These are phyloP conservation scores for Peromyscus californicus DNA, from an alignment of 2,113 vertebrate species.

Conservation along the genomic window DNA sequence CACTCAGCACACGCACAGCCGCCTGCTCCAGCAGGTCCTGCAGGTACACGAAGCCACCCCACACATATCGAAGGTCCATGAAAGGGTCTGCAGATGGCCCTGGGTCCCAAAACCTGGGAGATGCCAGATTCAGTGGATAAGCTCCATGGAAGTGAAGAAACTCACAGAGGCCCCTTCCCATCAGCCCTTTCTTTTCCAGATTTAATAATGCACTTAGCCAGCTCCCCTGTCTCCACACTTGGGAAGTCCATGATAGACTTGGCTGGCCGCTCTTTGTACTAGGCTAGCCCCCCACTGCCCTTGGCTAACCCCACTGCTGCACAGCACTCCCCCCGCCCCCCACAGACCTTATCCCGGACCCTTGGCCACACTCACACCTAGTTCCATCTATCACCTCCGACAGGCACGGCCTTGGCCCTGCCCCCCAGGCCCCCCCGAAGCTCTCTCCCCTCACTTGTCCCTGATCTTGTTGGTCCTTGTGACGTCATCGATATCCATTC, in stretches of 20 bases:
- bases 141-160: no score
- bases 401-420: fast-evolving
- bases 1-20: constrained; percentile 86
- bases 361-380: background rate
- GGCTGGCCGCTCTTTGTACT: no score
- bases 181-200: background rate
- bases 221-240: background rate
- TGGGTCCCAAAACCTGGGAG: constrained; percentile 94
- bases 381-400: no score
- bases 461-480: constrained; percentile 93
- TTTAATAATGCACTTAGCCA: background rate
- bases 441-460: constrained; percentile 81
- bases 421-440: background rate
- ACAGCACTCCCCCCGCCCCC: background rate
- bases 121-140: fast-evolving
- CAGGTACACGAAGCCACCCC: constrained; percentile 94
- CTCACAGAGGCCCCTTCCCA: background rate
- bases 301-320: background rate
- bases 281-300: background rate
- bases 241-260: background rate
- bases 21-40: constrained; percentile 95
- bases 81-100: constrained; percentile 92
- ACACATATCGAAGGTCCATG: constrained; percentile 92
- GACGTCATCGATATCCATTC: constrained; percentile 95
- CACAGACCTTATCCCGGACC: background rate